Evolutionary conservation across 2,797 vertebrate genomes (phyloP).

Genomic region (Mormyrus hasselquistii): DNA sequence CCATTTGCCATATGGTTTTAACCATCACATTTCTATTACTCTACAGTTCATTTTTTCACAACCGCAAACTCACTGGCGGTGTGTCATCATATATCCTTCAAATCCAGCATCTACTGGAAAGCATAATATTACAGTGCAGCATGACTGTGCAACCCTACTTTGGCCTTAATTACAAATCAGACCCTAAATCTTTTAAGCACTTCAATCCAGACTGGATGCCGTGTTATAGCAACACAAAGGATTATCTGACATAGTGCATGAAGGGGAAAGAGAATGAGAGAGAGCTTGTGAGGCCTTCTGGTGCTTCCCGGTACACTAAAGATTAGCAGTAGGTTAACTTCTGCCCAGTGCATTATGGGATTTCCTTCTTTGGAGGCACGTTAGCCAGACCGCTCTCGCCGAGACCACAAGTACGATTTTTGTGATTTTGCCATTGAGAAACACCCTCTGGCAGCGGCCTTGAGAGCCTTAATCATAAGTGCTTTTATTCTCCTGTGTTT

Average conservation of each 20-base stretch:
- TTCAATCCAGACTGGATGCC: not conserved
- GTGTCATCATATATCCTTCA: not conserved
- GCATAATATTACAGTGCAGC: not conserved
- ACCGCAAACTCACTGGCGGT: not conserved
- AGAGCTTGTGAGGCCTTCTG: not conserved
- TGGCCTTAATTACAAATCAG: constrained; percentile 3
- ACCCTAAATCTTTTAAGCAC: not conserved
- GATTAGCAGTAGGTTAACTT: not conserved
- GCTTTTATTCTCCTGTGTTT: not conserved
- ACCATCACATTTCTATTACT: not conserved
- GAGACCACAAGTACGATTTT: no score
- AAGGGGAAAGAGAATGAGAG: not conserved
- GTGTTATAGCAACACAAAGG: not conserved
- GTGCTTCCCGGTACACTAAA: not conserved
- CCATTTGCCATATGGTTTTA: not conserved
- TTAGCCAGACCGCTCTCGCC: no score
- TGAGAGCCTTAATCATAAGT: not conserved
- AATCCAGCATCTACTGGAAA: not conserved
- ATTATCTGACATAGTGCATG: not conserved
- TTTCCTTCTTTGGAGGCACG: not conserved
- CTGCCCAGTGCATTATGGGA: not conserved
- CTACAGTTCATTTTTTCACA: not conserved
- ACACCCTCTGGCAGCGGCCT: not conserved
- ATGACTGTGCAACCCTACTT: not conserved
- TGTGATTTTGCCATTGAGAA: not conserved